Conservation (phyloP, 2,797 vertebrate species). For the Varecia variegata region DNA sequence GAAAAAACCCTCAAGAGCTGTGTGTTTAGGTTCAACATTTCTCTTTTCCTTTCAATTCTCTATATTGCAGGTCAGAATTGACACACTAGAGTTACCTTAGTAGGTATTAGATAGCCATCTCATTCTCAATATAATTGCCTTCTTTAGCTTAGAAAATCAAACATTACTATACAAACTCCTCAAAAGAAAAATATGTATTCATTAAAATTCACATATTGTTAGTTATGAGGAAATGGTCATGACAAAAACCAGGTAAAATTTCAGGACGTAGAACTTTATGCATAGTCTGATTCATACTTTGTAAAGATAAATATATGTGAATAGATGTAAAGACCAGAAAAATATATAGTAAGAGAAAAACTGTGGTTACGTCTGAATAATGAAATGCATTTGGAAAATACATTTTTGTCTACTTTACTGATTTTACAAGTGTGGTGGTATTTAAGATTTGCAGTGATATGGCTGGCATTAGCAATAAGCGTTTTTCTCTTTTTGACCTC, state of each 20-base stretch:
- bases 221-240: neutral
- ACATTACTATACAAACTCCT: neutral
- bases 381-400: slow-evolving; percentile 19
- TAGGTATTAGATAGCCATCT: neutral
- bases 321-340: neutral
- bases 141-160: slow-evolving; percentile 42
- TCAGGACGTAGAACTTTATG: neutral
- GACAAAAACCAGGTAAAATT: slow-evolving; percentile 28
- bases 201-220: slow-evolving; percentile 53
- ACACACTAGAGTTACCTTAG: neutral
- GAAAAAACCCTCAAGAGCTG: neutral
- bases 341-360: neutral
- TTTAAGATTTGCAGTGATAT: slow-evolving; percentile 42
- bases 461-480: slow-evolving; percentile 7
- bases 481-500: slow-evolving; percentile 53
- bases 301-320: neutral
- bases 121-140: neutral
- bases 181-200: slow-evolving; percentile 24
- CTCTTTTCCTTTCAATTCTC: neutral
- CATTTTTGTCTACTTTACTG: slow-evolving; percentile 42
- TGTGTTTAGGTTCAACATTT: slow-evolving; percentile 45
- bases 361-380: slow-evolving; percentile 25
- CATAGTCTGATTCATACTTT: neutral
- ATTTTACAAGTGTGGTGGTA: slow-evolving; percentile 59
- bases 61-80: neutral